phyloP scores from a whole-genome alignment of 2,888 invertebrate genomes.

The Noctua fimbriata region DNA sequence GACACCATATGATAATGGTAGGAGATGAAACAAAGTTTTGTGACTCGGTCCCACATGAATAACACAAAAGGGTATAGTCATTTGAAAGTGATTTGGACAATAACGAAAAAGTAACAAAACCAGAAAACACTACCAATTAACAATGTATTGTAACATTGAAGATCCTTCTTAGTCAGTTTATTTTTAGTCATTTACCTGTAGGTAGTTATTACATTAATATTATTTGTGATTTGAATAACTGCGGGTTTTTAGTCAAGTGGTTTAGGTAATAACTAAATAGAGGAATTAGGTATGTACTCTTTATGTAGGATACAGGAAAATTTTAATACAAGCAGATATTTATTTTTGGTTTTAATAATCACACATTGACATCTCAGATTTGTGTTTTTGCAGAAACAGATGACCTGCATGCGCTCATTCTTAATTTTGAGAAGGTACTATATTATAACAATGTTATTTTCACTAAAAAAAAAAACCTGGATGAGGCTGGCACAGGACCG shows the following conservation, averaged over 20 bases:
- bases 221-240: background rate
- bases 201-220: slow-evolving; percentile 13
- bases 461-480: too few relatives aligned
- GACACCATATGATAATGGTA: too few relatives aligned
- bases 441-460: background rate
- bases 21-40: too few relatives aligned
- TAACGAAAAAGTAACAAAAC: background rate
- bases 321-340: background rate
- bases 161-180: slow-evolving; percentile 27
- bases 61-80: background rate
- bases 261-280: background rate
- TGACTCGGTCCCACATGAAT: background rate
- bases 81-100: background rate
- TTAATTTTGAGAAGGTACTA: too few relatives aligned
- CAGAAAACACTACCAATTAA: background rate
- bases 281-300: background rate
- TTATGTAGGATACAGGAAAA: background rate
- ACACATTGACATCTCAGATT: background rate
- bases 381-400: background rate
- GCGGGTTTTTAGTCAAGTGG: background rate
- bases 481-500: too few relatives aligned
- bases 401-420: background rate
- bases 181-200: slow-evolving; percentile 28
- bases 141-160: background rate
- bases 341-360: background rate